Evolutionary conservation across 1,140 invertebrate species (phyloP).

Genomic region (Pachyrhynchus sulphureomaculatus): DNA sequence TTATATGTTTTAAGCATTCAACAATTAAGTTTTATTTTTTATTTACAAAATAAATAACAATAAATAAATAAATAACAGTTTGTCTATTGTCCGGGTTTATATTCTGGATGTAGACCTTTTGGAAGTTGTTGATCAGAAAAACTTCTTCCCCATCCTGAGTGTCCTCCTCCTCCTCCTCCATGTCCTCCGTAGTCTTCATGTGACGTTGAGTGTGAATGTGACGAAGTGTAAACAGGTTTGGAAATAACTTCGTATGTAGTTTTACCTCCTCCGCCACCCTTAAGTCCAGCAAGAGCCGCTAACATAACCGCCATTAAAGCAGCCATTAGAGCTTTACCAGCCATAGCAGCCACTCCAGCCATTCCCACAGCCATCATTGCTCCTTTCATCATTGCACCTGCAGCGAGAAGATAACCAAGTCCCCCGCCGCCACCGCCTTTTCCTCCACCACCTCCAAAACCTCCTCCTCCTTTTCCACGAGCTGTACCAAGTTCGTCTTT

Average conservation of each 20-base stretch:
- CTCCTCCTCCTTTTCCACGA: not conserved
- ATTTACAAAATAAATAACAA: too few relatives aligned
- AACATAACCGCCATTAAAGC: slow-evolving; percentile 71
- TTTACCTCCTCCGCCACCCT: slow-evolving; percentile 67
- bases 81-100: too few relatives aligned
- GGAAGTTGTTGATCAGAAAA: too few relatives aligned
- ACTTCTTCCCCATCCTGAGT: slow-evolving; percentile 57
- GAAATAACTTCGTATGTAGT: slow-evolving; percentile 81
- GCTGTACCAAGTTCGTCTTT: slow-evolving; percentile 5
- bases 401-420: not conserved
- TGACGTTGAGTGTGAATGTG: slow-evolving; percentile 68
- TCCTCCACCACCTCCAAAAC: not conserved
- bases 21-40: too few relatives aligned
- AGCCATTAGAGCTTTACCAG: slow-evolving; percentile 81
- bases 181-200: slow-evolving; percentile 57
- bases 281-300: slow-evolving; percentile 72
- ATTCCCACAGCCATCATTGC: slow-evolving; percentile 60
- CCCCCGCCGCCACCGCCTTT: slow-evolving; percentile 56
- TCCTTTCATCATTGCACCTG: slow-evolving; percentile 47
- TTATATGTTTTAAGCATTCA: too few relatives aligned
- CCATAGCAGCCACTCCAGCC: slow-evolving; percentile 73
- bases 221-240: slow-evolving; percentile 72
- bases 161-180: slow-evolving; percentile 59
- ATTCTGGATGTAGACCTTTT: too few relatives aligned
- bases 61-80: too few relatives aligned